phyloP scores from a whole-genome alignment of 2,888 invertebrate genomes.

The Tachina lurida region DNA sequence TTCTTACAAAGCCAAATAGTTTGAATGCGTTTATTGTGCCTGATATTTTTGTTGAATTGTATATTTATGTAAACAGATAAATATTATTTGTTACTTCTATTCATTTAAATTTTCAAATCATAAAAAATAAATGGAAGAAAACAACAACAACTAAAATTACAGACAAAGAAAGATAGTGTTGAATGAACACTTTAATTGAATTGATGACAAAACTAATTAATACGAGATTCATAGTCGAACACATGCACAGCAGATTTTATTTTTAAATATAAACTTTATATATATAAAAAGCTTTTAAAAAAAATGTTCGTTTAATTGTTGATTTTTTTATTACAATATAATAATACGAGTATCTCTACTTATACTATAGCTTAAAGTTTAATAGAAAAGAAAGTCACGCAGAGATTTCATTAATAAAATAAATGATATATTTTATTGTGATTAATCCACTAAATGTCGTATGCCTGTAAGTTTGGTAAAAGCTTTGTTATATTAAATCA shows the following conservation, averaged over 20 bases:
- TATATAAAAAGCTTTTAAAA: not conserved
- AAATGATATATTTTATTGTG: not conserved
- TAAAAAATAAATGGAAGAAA: not conserved
- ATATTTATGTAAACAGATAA: constrained; percentile 40
- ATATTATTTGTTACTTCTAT: constrained; percentile 22
- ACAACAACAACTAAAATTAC: constrained; percentile 7
- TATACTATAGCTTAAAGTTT: constrained; percentile 15
- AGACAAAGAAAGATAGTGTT: constrained; percentile 1
- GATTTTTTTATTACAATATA: not conserved
- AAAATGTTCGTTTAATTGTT: not conserved
- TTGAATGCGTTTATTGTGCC: not conserved
- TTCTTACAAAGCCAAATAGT: constrained; percentile 29
- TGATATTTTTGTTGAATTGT: constrained; percentile 6
- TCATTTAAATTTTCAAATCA: not conserved
- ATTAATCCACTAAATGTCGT: constrained; percentile 17
- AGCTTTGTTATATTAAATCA: not conserved
- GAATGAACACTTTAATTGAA: constrained; percentile 13
- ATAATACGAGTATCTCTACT: not conserved
- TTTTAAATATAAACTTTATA: not conserved
- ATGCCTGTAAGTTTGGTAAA: not conserved
- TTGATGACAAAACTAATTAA: constrained; percentile 26
- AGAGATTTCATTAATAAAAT: constrained; percentile 37
- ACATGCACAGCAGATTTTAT: not conserved
- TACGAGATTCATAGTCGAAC: not conserved
- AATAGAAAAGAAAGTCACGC: constrained; percentile 19